Base-by-base conservation (phyloP, 1,140 invertebrate species). In the Laodelphax striatellus region DNA sequence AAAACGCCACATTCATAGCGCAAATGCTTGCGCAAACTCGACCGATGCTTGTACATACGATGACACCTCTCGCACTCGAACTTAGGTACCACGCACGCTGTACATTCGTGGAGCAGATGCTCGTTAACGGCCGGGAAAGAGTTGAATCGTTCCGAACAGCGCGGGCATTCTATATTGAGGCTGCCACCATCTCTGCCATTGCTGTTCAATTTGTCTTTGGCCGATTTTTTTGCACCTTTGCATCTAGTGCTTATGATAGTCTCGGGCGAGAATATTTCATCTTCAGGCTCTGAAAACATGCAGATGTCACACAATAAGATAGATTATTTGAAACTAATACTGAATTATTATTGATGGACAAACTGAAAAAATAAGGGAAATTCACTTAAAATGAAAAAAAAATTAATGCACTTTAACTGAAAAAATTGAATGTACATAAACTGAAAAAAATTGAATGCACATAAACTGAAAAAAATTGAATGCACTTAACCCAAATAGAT, bases 1-100 rank as follows among this genome's bases (percentile, higher is more conserved):
- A 69, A 72, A 56, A 67, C 73, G 42, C 66, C 68, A 19, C 70
- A 75, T 62, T 74, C 72, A 52, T 79, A 75, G 54, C 75, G 74
- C 43, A 75, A 75, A 57, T 72, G 59, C n/a, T 24, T 57, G 19
- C 55, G 50, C 64, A 80, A 72, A 64, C 78, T 42, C 1, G 22
- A 21, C 28, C 22, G 77, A 34, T 77, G 70, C 14, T 76, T 67
- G 68, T 77, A 75, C 1, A 72, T 71, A n/a, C 52, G 17, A 21
- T 53, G 52, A 43, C 59, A 60, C 21, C 46, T 16, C 21, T 19
- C n/a, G 24, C 56, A 58, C 16, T 50, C 46, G 21, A 19, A 22
- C 46, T 17, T 50, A 17, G 46, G 46, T 17, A 38, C 34, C 34
- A 8, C 34, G 10, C 34, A 11, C 5, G 21, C 21, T 1, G 19